phyloP scores from a whole-genome alignment of 2,888 invertebrate genomes.

The Campaea margaritaria region DNA sequence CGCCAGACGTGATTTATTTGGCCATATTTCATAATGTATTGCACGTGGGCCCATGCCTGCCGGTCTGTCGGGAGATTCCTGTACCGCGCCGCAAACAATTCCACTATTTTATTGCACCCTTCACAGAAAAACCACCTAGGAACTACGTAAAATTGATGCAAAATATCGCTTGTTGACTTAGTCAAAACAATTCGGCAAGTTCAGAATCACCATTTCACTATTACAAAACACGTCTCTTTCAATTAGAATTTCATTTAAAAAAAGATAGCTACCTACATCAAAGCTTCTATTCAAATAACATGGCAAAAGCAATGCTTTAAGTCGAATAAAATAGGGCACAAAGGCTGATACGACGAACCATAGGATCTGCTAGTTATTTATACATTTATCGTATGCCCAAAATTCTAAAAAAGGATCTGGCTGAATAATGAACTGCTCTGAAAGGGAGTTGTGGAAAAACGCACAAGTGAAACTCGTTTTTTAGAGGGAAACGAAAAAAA shows the following conservation, averaged over 20 bases:
- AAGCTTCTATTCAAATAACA: neutral
- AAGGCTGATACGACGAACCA: neutral
- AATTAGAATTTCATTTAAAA: neutral
- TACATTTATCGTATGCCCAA: constrained; percentile 57
- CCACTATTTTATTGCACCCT: constrained; percentile 60
- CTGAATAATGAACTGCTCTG: constrained; percentile 76
- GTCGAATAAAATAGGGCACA: neutral
- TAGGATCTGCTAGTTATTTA: neutral
- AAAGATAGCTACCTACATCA: neutral
- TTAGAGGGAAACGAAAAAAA: constrained; percentile 60
- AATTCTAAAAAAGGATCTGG: constrained; percentile 66
- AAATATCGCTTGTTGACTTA: neutral
- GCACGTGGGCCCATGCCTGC: constrained; percentile 51
- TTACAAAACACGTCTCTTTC: neutral
- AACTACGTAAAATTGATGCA: neutral
- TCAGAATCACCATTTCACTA: neutral
- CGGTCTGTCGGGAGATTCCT: constrained; percentile 35
- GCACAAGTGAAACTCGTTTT: constrained; percentile 68
- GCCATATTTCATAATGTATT: constrained; percentile 68
- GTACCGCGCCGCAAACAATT: constrained; percentile 65
- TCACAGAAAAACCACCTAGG: constrained; percentile 44
- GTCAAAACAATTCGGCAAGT: neutral
- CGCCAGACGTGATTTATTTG: constrained; percentile 64
- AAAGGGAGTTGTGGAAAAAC: constrained; percentile 69
- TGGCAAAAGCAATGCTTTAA: neutral